Evolutionary conservation across 2,113 vertebrate species (phyloP).

Genomic region (Xenopus borealis): DNA sequence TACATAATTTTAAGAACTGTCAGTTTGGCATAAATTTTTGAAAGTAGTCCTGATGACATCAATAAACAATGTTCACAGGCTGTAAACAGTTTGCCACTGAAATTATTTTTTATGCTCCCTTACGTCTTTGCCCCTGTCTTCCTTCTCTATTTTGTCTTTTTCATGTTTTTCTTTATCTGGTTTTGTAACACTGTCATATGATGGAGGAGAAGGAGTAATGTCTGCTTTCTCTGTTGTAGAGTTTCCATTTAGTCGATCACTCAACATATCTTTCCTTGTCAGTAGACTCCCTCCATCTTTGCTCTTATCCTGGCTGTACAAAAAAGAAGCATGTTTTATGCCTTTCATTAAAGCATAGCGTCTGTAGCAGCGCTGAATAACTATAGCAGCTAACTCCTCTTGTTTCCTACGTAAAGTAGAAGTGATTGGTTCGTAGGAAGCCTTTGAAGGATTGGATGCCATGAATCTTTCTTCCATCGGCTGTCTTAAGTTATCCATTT

Average conservation of each 20-base stretch:
- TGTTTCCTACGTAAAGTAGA: constrained; percentile 88
- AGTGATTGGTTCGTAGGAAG: constrained; percentile 89
- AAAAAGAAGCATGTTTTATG: constrained; percentile 60
- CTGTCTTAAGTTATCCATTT: constrained; percentile 81
- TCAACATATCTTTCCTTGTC: constrained; percentile 69
- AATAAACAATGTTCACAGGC: constrained; percentile 69
- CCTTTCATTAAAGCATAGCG: constrained; percentile 65
- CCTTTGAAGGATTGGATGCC: constrained; percentile 89
- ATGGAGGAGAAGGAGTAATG: constrained; percentile 74
- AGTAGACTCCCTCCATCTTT: constrained; percentile 68
- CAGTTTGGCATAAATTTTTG: constrained; percentile 80
- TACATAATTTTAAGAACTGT: constrained; percentile 69
- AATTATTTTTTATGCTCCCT: constrained; percentile 83
- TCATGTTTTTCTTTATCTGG: constrained; percentile 84
- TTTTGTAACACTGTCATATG: constrained; percentile 76
- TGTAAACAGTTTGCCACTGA: constrained; percentile 83
- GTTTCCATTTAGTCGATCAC: constrained; percentile 71
- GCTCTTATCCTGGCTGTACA: constrained; percentile 66
- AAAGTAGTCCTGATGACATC: constrained; percentile 67
- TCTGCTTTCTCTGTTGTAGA: constrained; percentile 77
- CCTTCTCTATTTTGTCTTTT: constrained; percentile 86
- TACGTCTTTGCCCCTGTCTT: constrained; percentile 76
- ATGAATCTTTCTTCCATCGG: constrained; percentile 93
- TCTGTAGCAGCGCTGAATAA: constrained; percentile 87
- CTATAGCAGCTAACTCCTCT: constrained; percentile 79